Conservation (phyloP, 2,888 invertebrate species). For the Acanthococcus lagerstroemiae region DNA sequence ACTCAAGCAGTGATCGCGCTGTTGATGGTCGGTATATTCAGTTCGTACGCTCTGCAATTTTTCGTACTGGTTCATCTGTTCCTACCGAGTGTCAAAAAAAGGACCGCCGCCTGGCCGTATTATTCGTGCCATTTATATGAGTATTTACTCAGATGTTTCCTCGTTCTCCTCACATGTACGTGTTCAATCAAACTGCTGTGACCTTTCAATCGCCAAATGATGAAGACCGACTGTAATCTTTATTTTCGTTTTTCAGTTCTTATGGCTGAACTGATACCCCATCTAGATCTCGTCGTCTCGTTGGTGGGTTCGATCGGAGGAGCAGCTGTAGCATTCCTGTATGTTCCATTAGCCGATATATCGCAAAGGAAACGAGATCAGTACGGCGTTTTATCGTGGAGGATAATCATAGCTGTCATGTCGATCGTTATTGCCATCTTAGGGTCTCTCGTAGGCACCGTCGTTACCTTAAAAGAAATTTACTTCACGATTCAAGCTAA, state of each 20-base stretch:
- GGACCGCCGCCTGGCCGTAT: constrained; percentile 39
- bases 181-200: no score
- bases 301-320: not conserved
- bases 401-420: not conserved
- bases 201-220: no score
- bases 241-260: not conserved
- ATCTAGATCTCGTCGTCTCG: not conserved
- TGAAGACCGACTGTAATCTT: no score
- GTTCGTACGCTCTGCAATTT: constrained; percentile 88
- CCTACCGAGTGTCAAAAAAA: constrained; percentile 55
- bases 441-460: not conserved
- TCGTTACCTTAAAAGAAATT: not conserved
- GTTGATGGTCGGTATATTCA: constrained; percentile 73
- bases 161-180: constrained; percentile 79
- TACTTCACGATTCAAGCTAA: no score
- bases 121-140: constrained; percentile 53
- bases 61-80: constrained; percentile 78
- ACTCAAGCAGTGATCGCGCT: constrained; percentile 72
- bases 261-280: not conserved
- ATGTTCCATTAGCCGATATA: not conserved
- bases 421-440: not conserved
- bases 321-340: not conserved
- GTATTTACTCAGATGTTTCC: constrained; percentile 55
- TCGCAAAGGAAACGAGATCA: no score
- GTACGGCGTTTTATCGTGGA: not conserved